Evolutionary conservation across 2,797 vertebrate genomes (phyloP).

Genomic region (Threskiornis aethiopicus): DNA sequence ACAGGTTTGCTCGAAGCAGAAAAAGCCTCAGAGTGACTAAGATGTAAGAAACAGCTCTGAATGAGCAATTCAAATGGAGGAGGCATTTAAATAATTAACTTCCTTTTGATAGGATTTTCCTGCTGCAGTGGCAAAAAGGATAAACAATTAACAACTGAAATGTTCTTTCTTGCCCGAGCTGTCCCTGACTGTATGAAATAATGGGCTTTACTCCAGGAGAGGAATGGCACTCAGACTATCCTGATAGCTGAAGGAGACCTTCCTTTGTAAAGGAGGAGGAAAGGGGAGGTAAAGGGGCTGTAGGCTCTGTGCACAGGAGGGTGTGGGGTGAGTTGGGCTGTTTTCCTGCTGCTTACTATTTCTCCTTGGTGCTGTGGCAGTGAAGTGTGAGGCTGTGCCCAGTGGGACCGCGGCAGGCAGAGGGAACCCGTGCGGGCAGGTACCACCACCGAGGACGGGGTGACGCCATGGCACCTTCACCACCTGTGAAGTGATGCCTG

Average conservation of each 20-base stretch:
- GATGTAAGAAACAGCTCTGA: constrained; percentile 11
- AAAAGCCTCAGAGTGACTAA: constrained; percentile 5
- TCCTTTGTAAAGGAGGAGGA: not conserved
- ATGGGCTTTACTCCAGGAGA: not conserved
- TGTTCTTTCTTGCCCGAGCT: not conserved
- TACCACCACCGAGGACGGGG: not conserved
- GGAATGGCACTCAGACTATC: not conserved
- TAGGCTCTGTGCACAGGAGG: not conserved
- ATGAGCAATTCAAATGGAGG: not conserved
- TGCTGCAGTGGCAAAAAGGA: not conserved
- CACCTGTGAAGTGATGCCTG: not conserved
- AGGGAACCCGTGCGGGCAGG: not conserved
- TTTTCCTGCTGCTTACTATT: not conserved
- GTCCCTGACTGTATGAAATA: not conserved
- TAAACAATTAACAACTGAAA: constrained; percentile 24
- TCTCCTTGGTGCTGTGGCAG: not conserved
- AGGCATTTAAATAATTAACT: constrained; percentile 51
- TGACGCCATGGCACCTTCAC: not conserved
- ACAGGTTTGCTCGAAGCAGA: not conserved
- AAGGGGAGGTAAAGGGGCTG: not conserved
- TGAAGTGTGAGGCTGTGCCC: not conserved
- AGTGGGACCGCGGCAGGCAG: fast-evolving
- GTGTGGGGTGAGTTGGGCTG: too few relatives aligned
- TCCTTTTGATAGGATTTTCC: constrained; percentile 19
- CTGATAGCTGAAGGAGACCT: not conserved